Conservation (phyloP, 1,140 invertebrate species). For the Phenacoccus solenopsis region DNA sequence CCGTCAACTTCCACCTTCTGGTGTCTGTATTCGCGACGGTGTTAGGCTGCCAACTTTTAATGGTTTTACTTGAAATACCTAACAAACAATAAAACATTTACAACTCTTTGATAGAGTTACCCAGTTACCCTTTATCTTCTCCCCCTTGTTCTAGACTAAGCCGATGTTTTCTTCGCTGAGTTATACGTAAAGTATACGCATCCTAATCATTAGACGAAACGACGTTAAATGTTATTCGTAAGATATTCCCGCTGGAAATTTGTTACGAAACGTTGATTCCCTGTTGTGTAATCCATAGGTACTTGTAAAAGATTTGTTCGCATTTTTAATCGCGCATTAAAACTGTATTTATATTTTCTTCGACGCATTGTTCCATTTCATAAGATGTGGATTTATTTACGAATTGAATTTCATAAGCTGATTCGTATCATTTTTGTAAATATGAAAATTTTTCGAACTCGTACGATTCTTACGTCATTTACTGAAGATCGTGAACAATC, state of each 20-base stretch:
- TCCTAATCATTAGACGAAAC: not conserved
- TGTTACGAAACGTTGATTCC: not conserved
- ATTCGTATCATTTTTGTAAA: too few species aligned
- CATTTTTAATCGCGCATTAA: not conserved
- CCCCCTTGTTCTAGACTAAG: too few species aligned
- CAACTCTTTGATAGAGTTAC: slow-evolving; percentile 1
- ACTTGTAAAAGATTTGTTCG: slow-evolving; percentile 1
- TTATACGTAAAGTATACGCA: not conserved
- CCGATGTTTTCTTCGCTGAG: not conserved
- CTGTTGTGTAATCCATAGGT: not conserved
- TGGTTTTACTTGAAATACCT: not conserved
- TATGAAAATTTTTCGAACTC: too few species aligned
- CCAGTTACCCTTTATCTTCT: too few species aligned
- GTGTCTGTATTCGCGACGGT: not conserved
- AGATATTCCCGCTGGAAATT: not conserved
- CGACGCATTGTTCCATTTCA: too few species aligned
- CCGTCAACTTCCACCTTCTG: too few species aligned
- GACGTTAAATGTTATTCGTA: not conserved
- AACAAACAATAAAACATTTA: not conserved
- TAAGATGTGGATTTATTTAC: too few species aligned
- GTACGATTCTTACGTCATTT: too few species aligned
- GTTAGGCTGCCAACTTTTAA: not conserved
- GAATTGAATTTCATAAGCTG: too few species aligned
- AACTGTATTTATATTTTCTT: not conserved
- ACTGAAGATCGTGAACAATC: too few species aligned